A percentile compares a stretch with the other conserved stretches of the same genome.
Conservation (phyloP, 2,113 vertebrate species). For the Dasyornis broadbenti region DNA sequence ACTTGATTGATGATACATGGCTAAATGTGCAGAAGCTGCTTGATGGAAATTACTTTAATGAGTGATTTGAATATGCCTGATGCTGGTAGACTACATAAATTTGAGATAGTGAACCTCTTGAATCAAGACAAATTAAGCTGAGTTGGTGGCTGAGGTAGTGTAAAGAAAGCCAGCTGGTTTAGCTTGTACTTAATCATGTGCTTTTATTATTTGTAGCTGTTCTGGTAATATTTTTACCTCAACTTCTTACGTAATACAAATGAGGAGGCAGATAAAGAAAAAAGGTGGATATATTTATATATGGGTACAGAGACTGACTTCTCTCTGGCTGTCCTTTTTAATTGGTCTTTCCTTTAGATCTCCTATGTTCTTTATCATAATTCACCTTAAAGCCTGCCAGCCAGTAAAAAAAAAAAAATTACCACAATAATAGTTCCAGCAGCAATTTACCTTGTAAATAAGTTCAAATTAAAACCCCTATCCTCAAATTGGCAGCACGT, state of each 20-base stretch:
- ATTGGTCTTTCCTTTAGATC: background rate
- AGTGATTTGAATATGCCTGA: background rate
- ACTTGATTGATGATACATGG: background rate
- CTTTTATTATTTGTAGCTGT: background rate
- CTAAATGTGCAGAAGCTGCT: background rate
- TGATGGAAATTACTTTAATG: background rate
- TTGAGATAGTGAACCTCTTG: background rate
- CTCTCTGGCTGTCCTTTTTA: background rate
- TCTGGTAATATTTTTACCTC: background rate
- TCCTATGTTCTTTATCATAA: background rate
- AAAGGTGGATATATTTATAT: background rate
- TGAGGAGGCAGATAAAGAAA: background rate
- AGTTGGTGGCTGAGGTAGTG: background rate
- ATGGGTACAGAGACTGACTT: background rate
- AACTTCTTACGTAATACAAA: background rate
- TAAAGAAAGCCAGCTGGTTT: background rate
- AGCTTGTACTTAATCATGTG: background rate
- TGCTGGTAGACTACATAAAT: background rate
- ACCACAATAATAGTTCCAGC: background rate
- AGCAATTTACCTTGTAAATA: constrained; percentile 43
- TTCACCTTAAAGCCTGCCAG: background rate
- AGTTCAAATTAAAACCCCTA: constrained; percentile 25
- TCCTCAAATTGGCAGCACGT: constrained; percentile 19
- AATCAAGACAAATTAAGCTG: background rate
- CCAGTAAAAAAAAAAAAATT: background rate